Evolutionary conservation across 2,113 vertebrate genomes (phyloP).

Genomic region (Morone chrysops): DNA sequence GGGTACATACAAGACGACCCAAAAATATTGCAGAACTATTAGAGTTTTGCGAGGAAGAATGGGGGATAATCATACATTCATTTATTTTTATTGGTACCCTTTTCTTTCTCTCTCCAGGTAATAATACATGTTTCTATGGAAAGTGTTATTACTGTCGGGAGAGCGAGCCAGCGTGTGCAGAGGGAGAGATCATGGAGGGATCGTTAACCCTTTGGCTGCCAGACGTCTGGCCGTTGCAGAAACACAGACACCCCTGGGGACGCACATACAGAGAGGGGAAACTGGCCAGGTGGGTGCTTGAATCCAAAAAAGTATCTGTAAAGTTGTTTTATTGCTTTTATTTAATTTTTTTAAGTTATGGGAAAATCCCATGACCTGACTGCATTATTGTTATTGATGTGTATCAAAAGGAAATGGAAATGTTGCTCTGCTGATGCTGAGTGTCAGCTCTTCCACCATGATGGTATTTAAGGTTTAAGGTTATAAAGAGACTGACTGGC

Average conservation of each 20-base stretch:
- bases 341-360: not conserved
- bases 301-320: not conserved
- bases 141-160: conserved; percentile 99
- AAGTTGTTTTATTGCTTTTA: not conserved
- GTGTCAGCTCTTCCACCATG: not conserved
- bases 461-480: not conserved
- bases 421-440: not conserved
- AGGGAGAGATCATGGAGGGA: conserved; percentile 94
- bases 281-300: conserved; percentile 88
- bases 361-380: not conserved
- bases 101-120: conserved; percentile 84
- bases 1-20: no score
- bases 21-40: no score
- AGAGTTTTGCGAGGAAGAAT: no score
- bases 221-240: conserved; percentile 98
- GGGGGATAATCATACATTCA: not conserved
- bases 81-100: not conserved
- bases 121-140: conserved; percentile 98
- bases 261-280: conserved; percentile 98
- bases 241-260: conserved; percentile 97
- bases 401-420: not conserved
- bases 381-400: not conserved
- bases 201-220: conserved; percentile 97
- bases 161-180: conserved; percentile 95
- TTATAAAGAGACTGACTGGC: not conserved